Conservation (phyloP, 2,888 invertebrate species). For the Pteria penguin region DNA sequence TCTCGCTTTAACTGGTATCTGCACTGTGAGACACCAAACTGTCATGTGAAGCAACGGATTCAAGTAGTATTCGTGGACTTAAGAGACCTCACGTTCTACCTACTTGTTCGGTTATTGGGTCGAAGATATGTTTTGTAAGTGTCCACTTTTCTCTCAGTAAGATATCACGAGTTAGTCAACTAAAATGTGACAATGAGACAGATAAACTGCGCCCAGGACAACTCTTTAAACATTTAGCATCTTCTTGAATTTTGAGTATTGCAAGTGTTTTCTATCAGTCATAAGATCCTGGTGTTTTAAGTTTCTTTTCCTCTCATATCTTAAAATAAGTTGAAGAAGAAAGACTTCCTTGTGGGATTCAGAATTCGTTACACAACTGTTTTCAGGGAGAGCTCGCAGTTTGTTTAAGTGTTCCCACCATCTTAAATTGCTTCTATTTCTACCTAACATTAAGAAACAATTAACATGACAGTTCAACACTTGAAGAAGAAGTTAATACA, state of each 20-base stretch:
- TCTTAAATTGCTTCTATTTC: background rate
- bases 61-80: background rate
- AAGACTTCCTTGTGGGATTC: background rate
- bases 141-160: background rate
- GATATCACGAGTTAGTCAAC: background rate
- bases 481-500: background rate
- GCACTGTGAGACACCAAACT: background rate
- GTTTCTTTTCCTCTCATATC: background rate
- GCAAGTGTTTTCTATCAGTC: too few relatives aligned
- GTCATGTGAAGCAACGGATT: background rate
- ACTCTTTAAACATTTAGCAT: too few relatives aligned
- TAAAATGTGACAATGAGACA: background rate
- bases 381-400: background rate
- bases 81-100: background rate
- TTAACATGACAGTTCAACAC: constrained; percentile 4
- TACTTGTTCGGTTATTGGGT: background rate
- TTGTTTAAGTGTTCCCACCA: background rate
- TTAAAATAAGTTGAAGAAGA: background rate
- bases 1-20: too few relatives aligned
- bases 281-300: background rate
- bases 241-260: too few relatives aligned
- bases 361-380: background rate
- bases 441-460: background rate
- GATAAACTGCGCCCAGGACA: background rate
- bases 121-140: background rate